A percentile compares a stretch with the other conserved stretches of the same genome.
phyloP scores from a whole-genome alignment of 2,888 invertebrate species.

The Tinea trinotella region DNA sequence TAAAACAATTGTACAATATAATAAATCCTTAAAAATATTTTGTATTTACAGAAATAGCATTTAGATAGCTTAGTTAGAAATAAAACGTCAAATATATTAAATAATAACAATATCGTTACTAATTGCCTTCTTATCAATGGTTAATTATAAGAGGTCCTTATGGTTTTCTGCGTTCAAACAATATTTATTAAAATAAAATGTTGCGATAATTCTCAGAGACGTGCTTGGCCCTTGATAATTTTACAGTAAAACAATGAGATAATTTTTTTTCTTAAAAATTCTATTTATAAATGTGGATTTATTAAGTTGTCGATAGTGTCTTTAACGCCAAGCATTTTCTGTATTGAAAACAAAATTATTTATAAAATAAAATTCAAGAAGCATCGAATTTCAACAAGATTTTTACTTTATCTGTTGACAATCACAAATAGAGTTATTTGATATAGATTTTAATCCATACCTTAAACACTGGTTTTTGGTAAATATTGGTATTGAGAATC shows the following conservation, averaged over 20 bases:
- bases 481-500: conserved; percentile 73
- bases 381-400: not conserved
- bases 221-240: not conserved
- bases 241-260: no score
- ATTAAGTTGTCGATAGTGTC: not conserved
- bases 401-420: conserved; percentile 41
- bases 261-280: not conserved
- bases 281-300: not conserved
- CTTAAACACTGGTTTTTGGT: conserved; percentile 69
- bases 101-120: conserved; percentile 72
- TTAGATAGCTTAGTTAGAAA: conserved; percentile 67
- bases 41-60: conserved; percentile 67
- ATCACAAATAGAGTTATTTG: conserved; percentile 45
- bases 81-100: conserved; percentile 73
- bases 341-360: not conserved
- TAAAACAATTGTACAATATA: conserved; percentile 69
- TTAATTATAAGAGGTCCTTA: conserved; percentile 73
- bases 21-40: conserved; percentile 63
- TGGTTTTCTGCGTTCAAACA: conserved; percentile 64
- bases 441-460: conserved; percentile 57
- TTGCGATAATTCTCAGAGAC: not conserved
- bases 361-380: not conserved
- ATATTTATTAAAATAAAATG: not conserved
- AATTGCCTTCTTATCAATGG: conserved; percentile 73
- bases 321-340: conserved; percentile 17